Evolutionary conservation across 2,797 vertebrate genomes (phyloP).

Genomic region (Brachymystax lenok): DNA sequence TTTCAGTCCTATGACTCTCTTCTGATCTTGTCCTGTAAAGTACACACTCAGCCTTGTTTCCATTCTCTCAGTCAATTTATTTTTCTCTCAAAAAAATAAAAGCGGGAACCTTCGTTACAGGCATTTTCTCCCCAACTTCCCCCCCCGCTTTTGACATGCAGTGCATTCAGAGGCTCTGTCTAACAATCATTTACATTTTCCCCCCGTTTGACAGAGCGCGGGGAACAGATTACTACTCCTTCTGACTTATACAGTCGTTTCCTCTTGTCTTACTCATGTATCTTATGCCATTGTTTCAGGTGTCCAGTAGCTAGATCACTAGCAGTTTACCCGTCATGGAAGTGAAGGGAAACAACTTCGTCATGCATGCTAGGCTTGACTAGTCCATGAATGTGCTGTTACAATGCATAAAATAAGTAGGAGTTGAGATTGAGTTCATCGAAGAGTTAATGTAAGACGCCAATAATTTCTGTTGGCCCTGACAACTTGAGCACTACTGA

Average conservation of each 20-base stretch:
- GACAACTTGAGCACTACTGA: slow-evolving; percentile 20
- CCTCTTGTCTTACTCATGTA: background rate
- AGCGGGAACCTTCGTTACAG: background rate
- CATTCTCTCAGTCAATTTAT: background rate
- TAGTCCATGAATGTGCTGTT: background rate
- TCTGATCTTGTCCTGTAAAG: no score
- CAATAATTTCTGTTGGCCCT: no score
- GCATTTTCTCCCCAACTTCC: background rate
- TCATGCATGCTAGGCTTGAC: no score
- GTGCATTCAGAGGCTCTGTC: background rate
- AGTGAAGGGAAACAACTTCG: background rate
- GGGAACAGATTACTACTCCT: background rate
- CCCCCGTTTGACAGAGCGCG: background rate
- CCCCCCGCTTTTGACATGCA: background rate
- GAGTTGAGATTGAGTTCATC: slow-evolving; percentile 45
- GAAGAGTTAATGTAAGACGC: no score
- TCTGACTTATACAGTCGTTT: background rate
- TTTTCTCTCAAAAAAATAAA: background rate
- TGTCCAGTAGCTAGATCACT: background rate
- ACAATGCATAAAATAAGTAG: background rate
- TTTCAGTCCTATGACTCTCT: background rate
- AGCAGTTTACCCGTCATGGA: background rate
- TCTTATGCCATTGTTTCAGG: background rate
- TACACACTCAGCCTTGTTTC: background rate
- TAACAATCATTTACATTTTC: background rate